Base-by-base conservation (phyloP, 2,113 vertebrate genomes). In the Vulpes lagopus region DNA sequence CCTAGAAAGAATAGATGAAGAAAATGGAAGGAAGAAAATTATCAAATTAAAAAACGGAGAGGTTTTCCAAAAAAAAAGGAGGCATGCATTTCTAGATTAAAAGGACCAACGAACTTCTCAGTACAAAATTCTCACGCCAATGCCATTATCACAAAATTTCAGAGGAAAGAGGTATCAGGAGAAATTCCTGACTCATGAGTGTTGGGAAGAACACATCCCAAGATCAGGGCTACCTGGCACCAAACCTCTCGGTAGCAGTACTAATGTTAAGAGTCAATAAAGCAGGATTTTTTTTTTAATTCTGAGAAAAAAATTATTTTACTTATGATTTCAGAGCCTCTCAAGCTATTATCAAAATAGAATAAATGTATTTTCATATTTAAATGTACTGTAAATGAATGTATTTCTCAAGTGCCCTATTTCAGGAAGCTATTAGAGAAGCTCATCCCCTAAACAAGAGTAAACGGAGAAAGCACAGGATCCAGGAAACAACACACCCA, bases 301-400 rank as follows among this genome's bases (percentile, higher is more conserved):
- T 51, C 27, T 84, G 2, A 67, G 32, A 74, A 51, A 79, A 23
- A 55, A 67, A 17, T 59, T 27, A 87, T 43, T 51, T 86, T 81
- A 67, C 11, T 62, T 91, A 43, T 57, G 57, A 69, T 81, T 91
- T 96, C 51, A 87, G 35, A 95, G 64, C 2, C 9, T 90, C 53
- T 11, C 25, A 64, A 90, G 8, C 9, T 81, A 32, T 51, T 51
- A 64, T n/a, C 35, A 92, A 95, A 85, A 60, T 43, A 83, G 62
- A 95, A 90, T 10, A 91, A 51, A 74, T 62, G 51, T 30, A 87
- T 92, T 95, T 96, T 90, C 57, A 94, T 22, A n/a, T 57, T 30
- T 59, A 4, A 71, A 25, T 90, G 32, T 25, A 78, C 38, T 83
- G 80, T 49, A 60, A 92, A 62, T 85, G 43, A 85, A 55, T 65